phyloP scores from a whole-genome alignment of 2,113 vertebrate genomes.

The Eonycteris spelaea region DNA sequence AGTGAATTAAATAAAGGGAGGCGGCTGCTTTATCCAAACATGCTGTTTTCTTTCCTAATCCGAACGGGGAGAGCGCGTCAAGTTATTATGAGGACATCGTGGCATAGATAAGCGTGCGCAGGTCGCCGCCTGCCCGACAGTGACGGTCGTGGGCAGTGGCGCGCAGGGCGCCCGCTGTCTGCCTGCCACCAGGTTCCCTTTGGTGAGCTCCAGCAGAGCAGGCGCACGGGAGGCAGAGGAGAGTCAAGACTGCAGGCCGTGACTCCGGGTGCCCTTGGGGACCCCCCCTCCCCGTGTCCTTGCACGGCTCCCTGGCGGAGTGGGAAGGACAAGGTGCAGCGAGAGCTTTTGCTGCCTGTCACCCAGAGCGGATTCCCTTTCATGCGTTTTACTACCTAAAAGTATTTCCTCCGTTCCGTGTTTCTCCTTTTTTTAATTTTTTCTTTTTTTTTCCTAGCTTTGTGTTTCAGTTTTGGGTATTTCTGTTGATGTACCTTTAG shows the following conservation, averaged over 20 bases:
- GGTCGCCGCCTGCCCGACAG: not conserved
- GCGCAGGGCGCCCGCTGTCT: not conserved
- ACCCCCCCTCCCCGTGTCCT: not conserved
- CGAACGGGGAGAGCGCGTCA: not conserved
- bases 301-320: not conserved
- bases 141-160: not conserved
- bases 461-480: not conserved
- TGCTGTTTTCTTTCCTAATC: not conserved
- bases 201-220: not conserved
- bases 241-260: not conserved
- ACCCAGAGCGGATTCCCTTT: not conserved
- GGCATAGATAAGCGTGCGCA: not conserved
- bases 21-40: not conserved
- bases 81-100: not conserved
- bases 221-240: not conserved
- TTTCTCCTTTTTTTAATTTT: not conserved
- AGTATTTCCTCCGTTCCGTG: not conserved
- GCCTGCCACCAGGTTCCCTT: not conserved
- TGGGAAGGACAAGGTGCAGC: not conserved
- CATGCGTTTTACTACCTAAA: not conserved
- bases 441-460: not conserved
- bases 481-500: not conserved
- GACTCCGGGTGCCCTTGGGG: not conserved
- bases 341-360: not conserved
- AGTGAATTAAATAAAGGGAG: conserved; percentile 3